A percentile compares a stretch with the other conserved stretches of the same genome.
Evolutionary conservation across 92 coral and sea anemone genomes (phyloP).

Genomic region (Zoanthus gigantus): DNA sequence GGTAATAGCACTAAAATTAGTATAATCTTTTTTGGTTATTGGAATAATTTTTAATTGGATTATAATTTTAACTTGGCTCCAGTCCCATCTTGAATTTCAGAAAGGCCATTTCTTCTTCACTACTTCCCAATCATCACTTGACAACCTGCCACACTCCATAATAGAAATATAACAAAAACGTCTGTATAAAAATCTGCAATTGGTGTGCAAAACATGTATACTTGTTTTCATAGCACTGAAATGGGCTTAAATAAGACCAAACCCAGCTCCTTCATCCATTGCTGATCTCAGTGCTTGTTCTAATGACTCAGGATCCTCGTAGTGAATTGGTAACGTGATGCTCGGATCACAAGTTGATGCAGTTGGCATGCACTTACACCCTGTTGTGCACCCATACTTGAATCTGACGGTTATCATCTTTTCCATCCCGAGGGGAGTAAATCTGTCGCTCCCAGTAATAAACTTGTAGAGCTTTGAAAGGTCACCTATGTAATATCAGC

Average conservation of each 20-base stretch:
- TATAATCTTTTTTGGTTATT: conserved; percentile 1
- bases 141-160: conserved; percentile 7
- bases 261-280: conserved; percentile 37
- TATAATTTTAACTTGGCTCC: conserved; percentile 15
- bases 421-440: conserved; percentile 51
- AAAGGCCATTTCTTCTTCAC: conserved; percentile 13
- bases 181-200: conserved; percentile 9
- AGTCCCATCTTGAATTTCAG: conserved; percentile 14
- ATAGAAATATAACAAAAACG: conserved; percentile 12
- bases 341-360: conserved; percentile 19
- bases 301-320: conserved; percentile 12
- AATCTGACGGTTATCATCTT: conserved; percentile 46
- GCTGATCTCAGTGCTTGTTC: conserved; percentile 38
- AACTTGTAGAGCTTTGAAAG: conserved; percentile 56
- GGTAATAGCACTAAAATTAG: conserved; percentile 15
- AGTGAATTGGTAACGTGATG: conserved; percentile 14
- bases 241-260: conserved; percentile 42
- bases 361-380: conserved; percentile 9
- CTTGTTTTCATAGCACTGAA: conserved; percentile 10
- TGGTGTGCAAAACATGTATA: conserved; percentile 3
- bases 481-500: conserved; percentile 13
- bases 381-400: conserved; percentile 28
- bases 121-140: conserved; percentile 8
- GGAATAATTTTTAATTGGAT: conserved; percentile 11
- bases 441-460: conserved; percentile 40